These are phyloP conservation scores for Aphis gossypii DNA, from an alignment of 1,140 invertebrate species.

Conservation along the genomic window DNA sequence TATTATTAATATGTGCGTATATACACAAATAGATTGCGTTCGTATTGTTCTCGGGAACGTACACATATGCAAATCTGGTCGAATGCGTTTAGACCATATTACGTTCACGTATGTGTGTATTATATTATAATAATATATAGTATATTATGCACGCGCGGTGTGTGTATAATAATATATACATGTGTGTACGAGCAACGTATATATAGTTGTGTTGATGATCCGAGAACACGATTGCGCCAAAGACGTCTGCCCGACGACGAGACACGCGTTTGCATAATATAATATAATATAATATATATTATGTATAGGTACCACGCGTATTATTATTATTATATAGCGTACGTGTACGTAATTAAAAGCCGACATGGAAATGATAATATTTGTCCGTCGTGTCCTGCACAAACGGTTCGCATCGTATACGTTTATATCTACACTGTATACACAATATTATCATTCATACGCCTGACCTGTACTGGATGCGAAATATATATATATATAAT, in stretches of 20 bases:
- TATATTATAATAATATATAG: conserved; percentile 7
- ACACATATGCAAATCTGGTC: not conserved
- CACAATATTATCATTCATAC: too few relatives aligned
- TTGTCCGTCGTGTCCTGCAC: not conserved
- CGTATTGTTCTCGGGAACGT: conserved; percentile 22
- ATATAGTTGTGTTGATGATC: not conserved
- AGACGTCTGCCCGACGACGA: not conserved
- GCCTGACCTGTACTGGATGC: not conserved
- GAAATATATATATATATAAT: not conserved
- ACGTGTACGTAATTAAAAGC: not conserved
- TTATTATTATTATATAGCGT: too few relatives aligned
- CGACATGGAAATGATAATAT: not conserved
- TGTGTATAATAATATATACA: not conserved
- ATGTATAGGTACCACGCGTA: not conserved
- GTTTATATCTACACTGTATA: too few relatives aligned
- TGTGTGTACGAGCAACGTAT: not conserved
- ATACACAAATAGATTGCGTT: not conserved
- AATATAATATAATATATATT: not conserved
- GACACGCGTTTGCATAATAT: not conserved
- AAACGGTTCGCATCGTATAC: not conserved
- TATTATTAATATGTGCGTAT: not conserved
- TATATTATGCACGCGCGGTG: not conserved
- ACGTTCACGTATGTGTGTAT: not conserved
- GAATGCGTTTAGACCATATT: not conserved
- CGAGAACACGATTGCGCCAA: not conserved